These are phyloP conservation scores for Yponomeuta evonymella DNA, from an alignment of 2,888 invertebrate species.

Conservation along the genomic window DNA sequence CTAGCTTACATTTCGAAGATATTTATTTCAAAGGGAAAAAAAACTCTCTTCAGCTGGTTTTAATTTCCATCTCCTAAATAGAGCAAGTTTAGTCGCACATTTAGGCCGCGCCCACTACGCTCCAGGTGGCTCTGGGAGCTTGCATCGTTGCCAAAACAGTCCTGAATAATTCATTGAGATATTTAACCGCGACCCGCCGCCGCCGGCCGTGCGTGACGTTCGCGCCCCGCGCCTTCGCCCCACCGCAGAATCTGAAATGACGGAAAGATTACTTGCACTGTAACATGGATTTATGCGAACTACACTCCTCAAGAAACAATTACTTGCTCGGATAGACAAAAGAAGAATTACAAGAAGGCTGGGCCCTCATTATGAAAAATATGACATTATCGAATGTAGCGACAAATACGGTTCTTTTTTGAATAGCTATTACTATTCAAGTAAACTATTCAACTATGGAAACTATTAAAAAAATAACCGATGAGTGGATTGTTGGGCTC, in stretches of 20 bases:
- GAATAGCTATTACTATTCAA: too few species aligned
- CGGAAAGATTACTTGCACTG: constrained; percentile 34
- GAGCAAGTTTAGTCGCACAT: constrained; percentile 8
- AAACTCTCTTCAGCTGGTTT: background rate
- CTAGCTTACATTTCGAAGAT: background rate
- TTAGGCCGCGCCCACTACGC: constrained; percentile 58
- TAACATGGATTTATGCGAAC: background rate
- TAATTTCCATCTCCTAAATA: constrained; percentile 12
- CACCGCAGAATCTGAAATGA: constrained; percentile 29
- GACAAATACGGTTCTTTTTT: too few species aligned
- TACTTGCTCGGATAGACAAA: background rate
- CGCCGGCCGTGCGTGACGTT: constrained; percentile 35
- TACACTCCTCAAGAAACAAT: background rate
- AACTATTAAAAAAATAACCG: too few species aligned
- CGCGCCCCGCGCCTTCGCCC: constrained; percentile 32
- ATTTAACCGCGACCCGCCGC: constrained; percentile 55
- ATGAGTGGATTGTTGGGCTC: too few species aligned
- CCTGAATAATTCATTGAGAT: constrained; percentile 69
- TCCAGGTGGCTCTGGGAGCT: constrained; percentile 61
- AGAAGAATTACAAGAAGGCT: too few species aligned
- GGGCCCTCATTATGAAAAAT: too few species aligned
- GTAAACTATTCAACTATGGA: too few species aligned
- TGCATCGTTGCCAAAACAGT: constrained; percentile 56
- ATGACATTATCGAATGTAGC: too few species aligned
- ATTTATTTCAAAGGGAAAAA: too few species aligned